phyloP scores from a whole-genome alignment of 2,113 vertebrate genomes.

The Calidris pugnax region DNA sequence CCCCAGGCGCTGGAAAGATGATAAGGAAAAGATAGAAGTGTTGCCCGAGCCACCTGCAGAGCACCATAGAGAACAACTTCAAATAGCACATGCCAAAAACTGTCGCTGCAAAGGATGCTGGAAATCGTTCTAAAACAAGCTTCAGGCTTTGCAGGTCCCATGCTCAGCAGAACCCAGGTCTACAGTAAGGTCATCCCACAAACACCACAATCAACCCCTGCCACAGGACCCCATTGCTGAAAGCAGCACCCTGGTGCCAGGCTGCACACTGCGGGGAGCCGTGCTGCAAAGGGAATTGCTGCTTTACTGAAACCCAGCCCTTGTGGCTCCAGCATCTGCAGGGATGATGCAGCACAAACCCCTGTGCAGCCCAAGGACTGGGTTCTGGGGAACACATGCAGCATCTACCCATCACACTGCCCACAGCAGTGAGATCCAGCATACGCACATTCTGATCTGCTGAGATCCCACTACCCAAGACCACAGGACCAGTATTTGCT shows the following conservation, averaged over 20 bases:
- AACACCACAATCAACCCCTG: accelerated
- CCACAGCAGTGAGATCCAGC: background rate
- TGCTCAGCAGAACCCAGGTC: background rate
- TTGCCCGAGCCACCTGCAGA: background rate
- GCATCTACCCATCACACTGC: background rate
- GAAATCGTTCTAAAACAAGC: background rate
- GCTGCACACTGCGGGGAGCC: background rate
- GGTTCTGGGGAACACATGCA: background rate
- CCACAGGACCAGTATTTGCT: background rate
- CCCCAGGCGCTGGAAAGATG: background rate
- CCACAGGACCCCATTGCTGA: background rate
- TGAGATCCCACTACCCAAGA: background rate
- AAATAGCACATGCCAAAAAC: background rate
- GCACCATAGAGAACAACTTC: background rate
- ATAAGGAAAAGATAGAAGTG: background rate
- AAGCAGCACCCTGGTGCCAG: background rate
- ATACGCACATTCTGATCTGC: background rate
- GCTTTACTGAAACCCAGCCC: background rate
- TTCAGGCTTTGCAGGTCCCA: background rate
- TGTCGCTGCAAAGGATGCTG: background rate
- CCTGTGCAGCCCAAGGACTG: accelerated
- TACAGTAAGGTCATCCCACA: background rate
- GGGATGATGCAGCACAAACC: background rate
- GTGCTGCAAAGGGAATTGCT: background rate
- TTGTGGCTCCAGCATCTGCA: background rate